These are phyloP conservation scores for Nyctibius grandis DNA, from an alignment of 2,797 vertebrate species.

Conservation along the genomic window DNA sequence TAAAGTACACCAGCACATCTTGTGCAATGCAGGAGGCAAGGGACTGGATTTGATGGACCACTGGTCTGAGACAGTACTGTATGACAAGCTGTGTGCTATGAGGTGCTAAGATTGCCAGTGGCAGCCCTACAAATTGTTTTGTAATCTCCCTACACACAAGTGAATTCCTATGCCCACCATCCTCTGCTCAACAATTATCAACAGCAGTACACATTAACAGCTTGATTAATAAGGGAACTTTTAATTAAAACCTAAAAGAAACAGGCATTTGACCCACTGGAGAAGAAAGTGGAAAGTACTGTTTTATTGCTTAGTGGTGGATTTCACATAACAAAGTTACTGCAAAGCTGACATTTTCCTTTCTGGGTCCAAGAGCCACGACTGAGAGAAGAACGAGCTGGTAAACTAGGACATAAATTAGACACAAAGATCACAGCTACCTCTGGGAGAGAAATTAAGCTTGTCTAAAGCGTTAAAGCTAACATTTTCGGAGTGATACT, in stretches of 20 bases:
- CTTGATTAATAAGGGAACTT: conserved; percentile 26
- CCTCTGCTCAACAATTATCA: not conserved
- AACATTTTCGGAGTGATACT: not conserved
- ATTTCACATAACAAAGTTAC: not conserved
- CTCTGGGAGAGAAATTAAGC: not conserved
- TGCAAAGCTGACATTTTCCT: not conserved
- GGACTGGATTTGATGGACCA: not conserved
- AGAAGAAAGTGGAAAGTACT: not conserved
- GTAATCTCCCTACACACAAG: not conserved
- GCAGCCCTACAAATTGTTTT: not conserved
- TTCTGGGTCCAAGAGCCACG: not conserved
- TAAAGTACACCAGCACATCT: not conserved
- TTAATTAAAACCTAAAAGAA: conserved; percentile 56
- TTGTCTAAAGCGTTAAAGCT: not conserved
- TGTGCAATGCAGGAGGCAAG: not conserved
- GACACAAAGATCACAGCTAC: not conserved
- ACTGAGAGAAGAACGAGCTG: not conserved
- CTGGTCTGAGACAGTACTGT: not conserved
- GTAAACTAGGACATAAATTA: not conserved
- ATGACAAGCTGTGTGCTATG: not conserved
- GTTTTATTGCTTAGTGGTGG: not conserved
- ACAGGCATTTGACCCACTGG: not conserved
- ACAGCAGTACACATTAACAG: not conserved
- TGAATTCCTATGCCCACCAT: not conserved
- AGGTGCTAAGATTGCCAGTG: not conserved